phyloP scores from a whole-genome alignment of 53 echinoderm and acorn worm species.

The Paracentrotus lividus region DNA sequence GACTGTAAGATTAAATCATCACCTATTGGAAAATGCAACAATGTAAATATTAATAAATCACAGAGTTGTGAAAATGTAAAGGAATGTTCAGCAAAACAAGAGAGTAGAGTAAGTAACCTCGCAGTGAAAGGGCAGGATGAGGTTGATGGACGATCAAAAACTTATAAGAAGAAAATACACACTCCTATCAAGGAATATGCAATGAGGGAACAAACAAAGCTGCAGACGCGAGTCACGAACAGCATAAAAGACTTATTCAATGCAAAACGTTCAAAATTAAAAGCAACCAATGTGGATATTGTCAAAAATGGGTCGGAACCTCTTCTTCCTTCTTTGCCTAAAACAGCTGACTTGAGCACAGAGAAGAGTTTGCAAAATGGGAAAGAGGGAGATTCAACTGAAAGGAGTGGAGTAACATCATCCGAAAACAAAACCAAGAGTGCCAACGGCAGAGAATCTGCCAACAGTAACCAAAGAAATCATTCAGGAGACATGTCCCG shows the following conservation, averaged over 20 bases:
- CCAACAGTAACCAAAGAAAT: conserved; percentile 32
- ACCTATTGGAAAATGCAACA: neutral
- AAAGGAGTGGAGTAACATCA: neutral
- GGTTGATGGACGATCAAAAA: neutral
- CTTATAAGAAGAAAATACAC: conserved; percentile 31
- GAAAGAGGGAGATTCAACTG: neutral
- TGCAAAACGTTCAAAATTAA: conserved; percentile 56
- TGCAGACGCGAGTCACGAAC: conserved; percentile 57
- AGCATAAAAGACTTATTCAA: conserved; percentile 55
- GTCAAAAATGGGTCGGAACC: conserved; percentile 44
- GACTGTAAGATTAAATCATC: neutral
- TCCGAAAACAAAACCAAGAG: conserved; percentile 25
- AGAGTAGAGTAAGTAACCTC: neutral
- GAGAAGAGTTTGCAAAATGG: conserved; percentile 12
- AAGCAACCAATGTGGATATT: conserved; percentile 15
- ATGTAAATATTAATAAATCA: neutral
- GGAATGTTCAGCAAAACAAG: neutral
- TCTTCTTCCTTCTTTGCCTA: conserved; percentile 45
- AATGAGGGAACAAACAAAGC: conserved; percentile 65
- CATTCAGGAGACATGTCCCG: neutral
- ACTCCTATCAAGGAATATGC: conserved; percentile 61
- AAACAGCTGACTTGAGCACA: neutral
- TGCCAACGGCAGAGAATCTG: conserved; percentile 57
- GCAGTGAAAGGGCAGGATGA: conserved; percentile 47
- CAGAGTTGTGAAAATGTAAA: neutral